Conservation (phyloP, 2,797 vertebrate species). For the Geotrypetes seraphini region DNA sequence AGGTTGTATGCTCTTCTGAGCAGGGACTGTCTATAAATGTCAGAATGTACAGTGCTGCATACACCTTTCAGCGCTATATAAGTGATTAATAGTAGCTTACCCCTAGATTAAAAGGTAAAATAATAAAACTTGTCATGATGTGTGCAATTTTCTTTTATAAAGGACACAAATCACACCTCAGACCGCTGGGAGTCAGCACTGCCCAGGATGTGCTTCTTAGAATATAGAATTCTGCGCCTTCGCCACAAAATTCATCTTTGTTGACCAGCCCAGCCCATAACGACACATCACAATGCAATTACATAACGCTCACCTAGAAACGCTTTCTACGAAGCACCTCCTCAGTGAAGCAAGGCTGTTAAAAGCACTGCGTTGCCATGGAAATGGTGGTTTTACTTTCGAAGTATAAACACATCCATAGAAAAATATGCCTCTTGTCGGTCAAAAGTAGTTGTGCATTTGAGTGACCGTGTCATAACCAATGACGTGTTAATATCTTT, state of each 20-base stretch:
- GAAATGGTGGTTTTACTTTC: not conserved
- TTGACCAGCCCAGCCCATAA: not conserved
- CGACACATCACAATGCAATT: slow-evolving; percentile 1
- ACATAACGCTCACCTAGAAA: not conserved
- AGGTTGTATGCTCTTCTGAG: too few species aligned
- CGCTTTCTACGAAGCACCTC: not conserved
- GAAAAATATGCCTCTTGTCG: not conserved
- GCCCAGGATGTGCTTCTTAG: not conserved
- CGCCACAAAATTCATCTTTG: not conserved
- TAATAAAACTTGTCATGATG: too few species aligned
- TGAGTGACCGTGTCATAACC: not conserved
- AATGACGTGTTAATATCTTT: not conserved
- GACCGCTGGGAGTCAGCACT: too few species aligned
- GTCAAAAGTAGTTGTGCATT: not conserved
- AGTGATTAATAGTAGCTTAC: too few species aligned
- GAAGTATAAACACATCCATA: not conserved
- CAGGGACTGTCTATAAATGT: too few species aligned
- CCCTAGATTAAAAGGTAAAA: too few species aligned
- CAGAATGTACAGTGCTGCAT: too few species aligned
- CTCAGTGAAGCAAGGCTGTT: not conserved
- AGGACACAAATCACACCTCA: too few species aligned
- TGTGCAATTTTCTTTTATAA: too few species aligned
- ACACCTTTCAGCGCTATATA: too few species aligned
- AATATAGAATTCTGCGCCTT: not conserved
- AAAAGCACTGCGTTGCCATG: not conserved